Base-by-base conservation (phyloP, 1,140 invertebrate genomes). In the Carcinoscorpius rotundicauda region DNA sequence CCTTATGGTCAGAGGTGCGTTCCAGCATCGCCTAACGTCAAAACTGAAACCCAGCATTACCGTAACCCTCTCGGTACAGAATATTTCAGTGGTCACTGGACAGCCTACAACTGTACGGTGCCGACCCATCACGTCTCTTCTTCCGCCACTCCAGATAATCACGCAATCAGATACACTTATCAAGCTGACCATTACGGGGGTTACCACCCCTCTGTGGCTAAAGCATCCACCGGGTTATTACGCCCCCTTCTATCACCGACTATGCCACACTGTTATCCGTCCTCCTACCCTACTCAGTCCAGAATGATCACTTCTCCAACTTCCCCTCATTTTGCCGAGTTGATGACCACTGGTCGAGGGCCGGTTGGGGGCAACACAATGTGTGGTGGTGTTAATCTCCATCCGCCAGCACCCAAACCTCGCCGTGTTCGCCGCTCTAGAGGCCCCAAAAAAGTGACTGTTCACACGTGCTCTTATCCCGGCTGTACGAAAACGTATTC, bases 401-500 rank as follows among this genome's bases (percentile, higher is more conserved):
- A 29, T 29, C 29, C 29, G 2, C 29, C 29, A 29, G 10, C 56
- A 3, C 48, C 48, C n/a, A 57, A 57, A 10, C 10, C 10, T 9
- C n/a, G 56, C n/a, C 69, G 77, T 5, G 77, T 77, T 11, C 72
- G 78, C 51, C 71, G 76, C 49, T 72, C 75, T 0, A 75, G 76
- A 73, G 78, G 77, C 6, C 76, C 76, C n/a, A 80, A 79, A 68
- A 75, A 77, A 5, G 75, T 70, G 62, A 70, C 81, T 5, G 79
- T 77, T 48, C 84, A 86, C 76, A 81, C 80, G 3, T 87, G 85
- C 70, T 77, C 81, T 3, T 78, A 85, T 72, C 79, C 80, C 0
- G 83, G 83, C 11, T 88, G 86, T 74, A 77, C 74, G 51, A 87
- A 87, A 75, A 84, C 81, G 4, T 87, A 86, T 75, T 84, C 82